phyloP scores from a whole-genome alignment of 1,140 invertebrate species.

The Grapholita molesta region DNA sequence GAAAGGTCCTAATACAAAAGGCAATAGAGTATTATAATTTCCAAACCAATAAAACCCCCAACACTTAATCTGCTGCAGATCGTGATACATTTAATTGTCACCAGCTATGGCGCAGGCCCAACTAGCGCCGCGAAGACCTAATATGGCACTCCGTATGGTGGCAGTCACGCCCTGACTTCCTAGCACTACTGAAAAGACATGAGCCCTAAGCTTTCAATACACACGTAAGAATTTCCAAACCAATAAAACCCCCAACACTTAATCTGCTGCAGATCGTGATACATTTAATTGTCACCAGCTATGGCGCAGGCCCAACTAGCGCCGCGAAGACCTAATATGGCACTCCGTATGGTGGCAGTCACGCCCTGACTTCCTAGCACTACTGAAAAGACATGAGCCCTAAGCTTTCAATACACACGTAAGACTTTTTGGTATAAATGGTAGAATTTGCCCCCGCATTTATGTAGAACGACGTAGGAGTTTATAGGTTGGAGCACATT shows the following conservation, averaged over 20 bases:
- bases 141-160: background rate
- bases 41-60: conserved; percentile 1
- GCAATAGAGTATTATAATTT: background rate
- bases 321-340: background rate
- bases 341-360: background rate
- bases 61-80: conserved; percentile 11
- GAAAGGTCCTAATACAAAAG: background rate
- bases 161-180: conserved; percentile 8
- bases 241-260: conserved; percentile 11
- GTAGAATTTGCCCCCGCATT: background rate
- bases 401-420: background rate
- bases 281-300: conserved; percentile 15
- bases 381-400: background rate
- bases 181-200: background rate
- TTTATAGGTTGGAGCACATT: background rate
- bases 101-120: background rate
- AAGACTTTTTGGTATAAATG: background rate
- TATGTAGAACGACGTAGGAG: background rate
- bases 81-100: conserved; percentile 16
- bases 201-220: background rate
- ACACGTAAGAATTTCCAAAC: background rate
- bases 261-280: conserved; percentile 12
- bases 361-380: background rate
- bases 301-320: background rate
- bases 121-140: background rate